Evolutionary conservation across 2,888 invertebrate species (phyloP).

Genomic region (Zaprionus obscuricornis): DNA sequence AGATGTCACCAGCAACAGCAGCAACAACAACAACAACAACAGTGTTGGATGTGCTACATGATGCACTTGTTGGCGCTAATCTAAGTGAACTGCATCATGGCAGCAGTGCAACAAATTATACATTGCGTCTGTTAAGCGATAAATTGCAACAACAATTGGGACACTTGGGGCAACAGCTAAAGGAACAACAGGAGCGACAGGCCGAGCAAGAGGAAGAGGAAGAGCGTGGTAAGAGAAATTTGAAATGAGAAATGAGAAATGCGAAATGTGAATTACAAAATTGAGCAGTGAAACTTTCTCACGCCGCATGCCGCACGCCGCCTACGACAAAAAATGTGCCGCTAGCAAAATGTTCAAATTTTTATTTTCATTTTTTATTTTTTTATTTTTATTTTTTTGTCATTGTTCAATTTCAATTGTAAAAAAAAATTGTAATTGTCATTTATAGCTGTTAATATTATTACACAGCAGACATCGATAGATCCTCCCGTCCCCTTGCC

Average conservation of each 20-base stretch:
- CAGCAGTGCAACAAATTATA: slow-evolving; percentile 4
- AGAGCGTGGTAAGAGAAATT: slow-evolving; percentile 70
- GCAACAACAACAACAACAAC: slow-evolving; percentile 42
- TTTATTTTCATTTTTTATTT: too few relatives aligned
- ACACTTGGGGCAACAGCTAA: slow-evolving; percentile 49
- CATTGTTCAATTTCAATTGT: slow-evolving; percentile 22
- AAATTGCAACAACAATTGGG: slow-evolving; percentile 7
- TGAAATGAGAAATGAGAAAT: too few relatives aligned
- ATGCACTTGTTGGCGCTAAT: slow-evolving; percentile 46
- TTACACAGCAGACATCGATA: slow-evolving; percentile 21
- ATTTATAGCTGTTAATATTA: slow-evolving; percentile 46
- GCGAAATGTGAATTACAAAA: too few relatives aligned
- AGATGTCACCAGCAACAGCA: neutral
- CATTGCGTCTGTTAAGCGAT: too few relatives aligned
- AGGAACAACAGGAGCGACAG: slow-evolving; percentile 31
- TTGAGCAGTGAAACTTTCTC: slow-evolving; percentile 45
- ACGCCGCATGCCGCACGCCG: slow-evolving; percentile 52
- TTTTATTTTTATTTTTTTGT: too few relatives aligned
- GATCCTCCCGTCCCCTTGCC: neutral
- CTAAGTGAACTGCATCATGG: slow-evolving; percentile 47
- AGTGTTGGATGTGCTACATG: slow-evolving; percentile 55
- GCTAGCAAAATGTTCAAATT: too few relatives aligned
- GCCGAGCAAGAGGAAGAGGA: slow-evolving; percentile 60
- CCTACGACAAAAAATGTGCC: neutral
- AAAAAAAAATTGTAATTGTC: slow-evolving; percentile 35